phyloP scores from a whole-genome alignment of 1,140 invertebrate genomes.

The Cotesia glomerata region DNA sequence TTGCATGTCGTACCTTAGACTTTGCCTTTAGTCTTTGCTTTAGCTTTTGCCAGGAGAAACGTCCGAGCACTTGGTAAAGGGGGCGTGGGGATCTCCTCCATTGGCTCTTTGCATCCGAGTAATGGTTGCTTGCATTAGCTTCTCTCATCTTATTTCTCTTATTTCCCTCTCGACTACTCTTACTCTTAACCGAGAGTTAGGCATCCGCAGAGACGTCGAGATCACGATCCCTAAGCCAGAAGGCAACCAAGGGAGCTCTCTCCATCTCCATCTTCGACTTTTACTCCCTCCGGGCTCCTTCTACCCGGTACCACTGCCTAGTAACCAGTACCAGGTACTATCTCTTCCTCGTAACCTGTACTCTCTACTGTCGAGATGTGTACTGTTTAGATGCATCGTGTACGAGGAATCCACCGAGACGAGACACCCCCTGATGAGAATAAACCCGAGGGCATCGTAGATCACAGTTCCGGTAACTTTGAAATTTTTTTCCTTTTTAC shows the following conservation, averaged over 20 bases:
- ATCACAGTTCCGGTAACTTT: not conserved
- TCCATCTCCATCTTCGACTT: constrained; percentile 31
- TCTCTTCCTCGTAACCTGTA: constrained; percentile 1
- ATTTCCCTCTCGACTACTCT: not conserved
- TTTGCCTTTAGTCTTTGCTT: too few species aligned
- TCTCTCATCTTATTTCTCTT: constrained; percentile 35
- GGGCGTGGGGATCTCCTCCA: constrained; percentile 63
- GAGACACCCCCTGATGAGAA: constrained; percentile 1
- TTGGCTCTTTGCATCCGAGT: constrained; percentile 60
- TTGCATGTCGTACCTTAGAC: constrained; percentile 50
- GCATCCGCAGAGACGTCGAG: not conserved
- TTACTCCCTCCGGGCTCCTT: not conserved
- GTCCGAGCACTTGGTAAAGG: constrained; percentile 43
- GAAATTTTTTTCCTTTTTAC: too few species aligned
- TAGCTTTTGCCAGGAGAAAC: constrained; percentile 9
- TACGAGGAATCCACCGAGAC: not conserved
- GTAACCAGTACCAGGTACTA: not conserved
- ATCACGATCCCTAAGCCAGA: constrained; percentile 33
- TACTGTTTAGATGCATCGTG: not conserved
- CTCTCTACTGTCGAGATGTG: not conserved
- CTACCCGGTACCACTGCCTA: not conserved
- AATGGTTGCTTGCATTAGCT: constrained; percentile 62
- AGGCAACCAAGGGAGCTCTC: constrained; percentile 20
- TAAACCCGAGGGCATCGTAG: constrained; percentile 3
- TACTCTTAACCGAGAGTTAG: too few species aligned